phyloP scores from a whole-genome alignment of 2,113 vertebrate species.

The Pica pica region DNA sequence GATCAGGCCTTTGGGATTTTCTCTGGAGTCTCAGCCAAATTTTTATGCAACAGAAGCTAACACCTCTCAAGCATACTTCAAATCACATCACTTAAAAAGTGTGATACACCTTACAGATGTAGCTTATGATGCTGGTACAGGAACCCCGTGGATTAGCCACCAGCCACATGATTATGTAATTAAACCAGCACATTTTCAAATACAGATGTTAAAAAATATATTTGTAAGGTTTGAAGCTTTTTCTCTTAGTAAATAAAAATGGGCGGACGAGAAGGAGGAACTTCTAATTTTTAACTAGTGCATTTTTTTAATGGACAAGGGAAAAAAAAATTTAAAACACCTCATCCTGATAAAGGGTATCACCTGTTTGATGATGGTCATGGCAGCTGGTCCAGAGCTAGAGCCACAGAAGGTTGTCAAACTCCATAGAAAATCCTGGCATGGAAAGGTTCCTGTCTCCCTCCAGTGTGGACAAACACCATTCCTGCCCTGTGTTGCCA shows the following conservation, averaged over 20 bases:
- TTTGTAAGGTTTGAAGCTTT: neutral
- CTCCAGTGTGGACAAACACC: neutral
- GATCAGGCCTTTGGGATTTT: slow-evolving; percentile 26
- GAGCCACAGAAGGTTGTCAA: neutral
- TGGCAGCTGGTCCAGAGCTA: neutral
- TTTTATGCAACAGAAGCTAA: slow-evolving; percentile 19
- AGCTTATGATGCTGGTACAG: neutral
- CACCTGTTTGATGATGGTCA: fast-evolving
- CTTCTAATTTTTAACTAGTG: neutral
- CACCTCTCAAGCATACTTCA: neutral
- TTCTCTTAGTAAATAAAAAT: neutral
- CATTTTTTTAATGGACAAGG: neutral
- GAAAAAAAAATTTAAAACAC: neutral
- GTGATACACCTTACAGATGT: neutral
- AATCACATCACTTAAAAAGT: neutral
- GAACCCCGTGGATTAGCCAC: neutral
- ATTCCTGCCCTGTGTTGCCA: neutral
- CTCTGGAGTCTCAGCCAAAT: neutral
- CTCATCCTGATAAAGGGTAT: neutral
- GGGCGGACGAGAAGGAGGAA: fast-evolving
- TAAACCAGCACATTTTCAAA: neutral
- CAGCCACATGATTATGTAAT: neutral
- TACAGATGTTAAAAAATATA: neutral
- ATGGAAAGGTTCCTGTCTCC: neutral
- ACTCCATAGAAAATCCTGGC: neutral